phyloP scores from a whole-genome alignment of 2,113 vertebrate genomes.

The Hemichromis elongatus region DNA sequence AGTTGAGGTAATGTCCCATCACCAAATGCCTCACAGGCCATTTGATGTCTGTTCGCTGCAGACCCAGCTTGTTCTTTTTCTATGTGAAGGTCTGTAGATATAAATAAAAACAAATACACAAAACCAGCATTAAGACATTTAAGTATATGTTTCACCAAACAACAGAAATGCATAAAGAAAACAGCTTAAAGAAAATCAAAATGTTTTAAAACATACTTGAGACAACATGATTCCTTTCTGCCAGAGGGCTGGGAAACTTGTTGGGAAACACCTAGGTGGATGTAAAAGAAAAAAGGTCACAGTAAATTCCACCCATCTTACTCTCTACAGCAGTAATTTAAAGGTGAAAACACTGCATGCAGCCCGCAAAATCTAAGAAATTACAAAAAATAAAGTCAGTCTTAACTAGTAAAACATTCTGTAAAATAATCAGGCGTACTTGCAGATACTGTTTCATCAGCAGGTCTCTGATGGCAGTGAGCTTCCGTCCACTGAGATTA shows the following conservation, averaged over 20 bases:
- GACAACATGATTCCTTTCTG: slow-evolving; percentile 47
- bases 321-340: neutral
- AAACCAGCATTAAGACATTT: neutral
- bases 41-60: slow-evolving; percentile 68
- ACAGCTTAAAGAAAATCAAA: neutral
- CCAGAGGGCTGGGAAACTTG: slow-evolving; percentile 44
- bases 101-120: neutral
- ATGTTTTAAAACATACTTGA: slow-evolving; percentile 60
- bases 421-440: slow-evolving; percentile 38
- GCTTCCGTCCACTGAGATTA: slow-evolving; percentile 81
- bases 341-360: neutral
- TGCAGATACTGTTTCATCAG: slow-evolving; percentile 84
- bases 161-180: neutral
- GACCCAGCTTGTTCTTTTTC: slow-evolving; percentile 75
- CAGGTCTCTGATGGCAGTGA: slow-evolving; percentile 84
- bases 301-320: neutral
- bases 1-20: slow-evolving; percentile 77
- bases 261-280: slow-evolving; percentile 76
- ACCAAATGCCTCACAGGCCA: slow-evolving; percentile 81
- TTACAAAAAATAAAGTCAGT: neutral
- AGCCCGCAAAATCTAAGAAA: neutral
- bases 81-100: slow-evolving; percentile 71
- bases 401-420: neutral
- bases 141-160: neutral
- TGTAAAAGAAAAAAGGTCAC: neutral